Conservation (phyloP, 2,888 invertebrate genomes). For the Venustoraphidia nigricollis region DNA sequence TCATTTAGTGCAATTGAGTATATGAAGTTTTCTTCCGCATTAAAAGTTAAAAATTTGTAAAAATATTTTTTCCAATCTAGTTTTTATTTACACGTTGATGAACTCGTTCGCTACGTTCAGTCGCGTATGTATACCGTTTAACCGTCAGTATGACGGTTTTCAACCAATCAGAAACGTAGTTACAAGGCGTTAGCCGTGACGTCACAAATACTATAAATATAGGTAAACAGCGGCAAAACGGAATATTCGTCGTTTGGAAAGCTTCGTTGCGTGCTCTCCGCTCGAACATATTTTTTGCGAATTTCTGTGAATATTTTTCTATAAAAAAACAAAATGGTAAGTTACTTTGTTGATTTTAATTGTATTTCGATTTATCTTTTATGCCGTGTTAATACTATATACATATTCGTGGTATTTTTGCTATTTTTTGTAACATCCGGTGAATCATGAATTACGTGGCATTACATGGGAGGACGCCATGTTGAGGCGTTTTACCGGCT, state of each 20-base stretch:
- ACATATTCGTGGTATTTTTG: background rate
- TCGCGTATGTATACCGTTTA: background rate
- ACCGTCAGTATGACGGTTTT: background rate
- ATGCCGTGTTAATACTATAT: background rate
- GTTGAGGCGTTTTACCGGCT: conserved; percentile 2
- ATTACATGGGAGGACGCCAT: conserved; percentile 8
- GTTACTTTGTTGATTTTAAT: conserved; percentile 10
- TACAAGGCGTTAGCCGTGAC: conserved; percentile 35
- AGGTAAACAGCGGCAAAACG: conserved; percentile 28
- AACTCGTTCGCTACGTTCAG: too few species aligned
- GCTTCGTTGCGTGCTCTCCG: conserved; percentile 50
- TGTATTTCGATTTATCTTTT: background rate
- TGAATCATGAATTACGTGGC: conserved; percentile 10
- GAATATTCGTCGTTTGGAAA: conserved; percentile 48
- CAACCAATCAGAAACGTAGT: conserved; percentile 31
- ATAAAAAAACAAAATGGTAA: conserved; percentile 21
- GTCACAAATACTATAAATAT: conserved; percentile 39
- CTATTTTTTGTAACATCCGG: background rate
- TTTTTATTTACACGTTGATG: too few species aligned
- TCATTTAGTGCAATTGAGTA: too few species aligned
- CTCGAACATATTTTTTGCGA: conserved; percentile 10
- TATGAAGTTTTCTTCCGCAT: too few species aligned
- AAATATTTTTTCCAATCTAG: too few species aligned
- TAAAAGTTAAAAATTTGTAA: too few species aligned
- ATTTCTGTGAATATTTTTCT: conserved; percentile 15